These are phyloP conservation scores for Mixornis gularis DNA, from an alignment of 2,113 vertebrate species.

Conservation along the genomic window DNA sequence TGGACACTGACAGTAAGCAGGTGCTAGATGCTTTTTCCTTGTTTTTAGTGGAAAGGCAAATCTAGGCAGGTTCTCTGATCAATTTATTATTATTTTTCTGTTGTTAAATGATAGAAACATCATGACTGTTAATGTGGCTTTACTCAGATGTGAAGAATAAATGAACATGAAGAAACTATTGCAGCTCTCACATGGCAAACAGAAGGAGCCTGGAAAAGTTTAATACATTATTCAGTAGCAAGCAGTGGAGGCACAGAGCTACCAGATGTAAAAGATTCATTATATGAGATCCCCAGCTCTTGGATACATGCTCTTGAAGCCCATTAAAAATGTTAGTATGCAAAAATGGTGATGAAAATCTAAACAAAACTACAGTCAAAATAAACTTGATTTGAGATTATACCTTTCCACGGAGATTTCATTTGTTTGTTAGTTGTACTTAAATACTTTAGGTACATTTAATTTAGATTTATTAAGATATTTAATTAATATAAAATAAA, in stretches of 20 bases:
- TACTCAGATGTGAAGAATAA: neutral
- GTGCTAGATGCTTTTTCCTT: neutral
- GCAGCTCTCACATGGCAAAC: neutral
- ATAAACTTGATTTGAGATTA: neutral
- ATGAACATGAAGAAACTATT: neutral
- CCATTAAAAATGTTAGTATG: neutral
- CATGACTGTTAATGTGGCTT: neutral
- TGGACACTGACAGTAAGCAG: neutral
- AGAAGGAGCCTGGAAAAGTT: neutral
- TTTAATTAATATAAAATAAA: neutral
- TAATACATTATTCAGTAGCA: conserved; percentile 49
- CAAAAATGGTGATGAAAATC: conserved; percentile 3
- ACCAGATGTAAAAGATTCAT: conserved; percentile 20
- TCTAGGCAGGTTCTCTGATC: neutral
- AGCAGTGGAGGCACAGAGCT: neutral
- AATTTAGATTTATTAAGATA: neutral
- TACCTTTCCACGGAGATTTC: neutral
- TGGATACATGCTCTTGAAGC: neutral
- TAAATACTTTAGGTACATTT: neutral
- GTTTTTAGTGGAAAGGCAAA: neutral
- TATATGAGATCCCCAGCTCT: neutral
- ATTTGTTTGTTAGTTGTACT: neutral
- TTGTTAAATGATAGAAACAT: neutral
- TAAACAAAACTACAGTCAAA: neutral
- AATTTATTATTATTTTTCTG: neutral